Evolutionary conservation across 2,888 invertebrate genomes (phyloP), one percentile per base, ranked within the genome.

Genomic region (Cepaea hortensis): DNA sequence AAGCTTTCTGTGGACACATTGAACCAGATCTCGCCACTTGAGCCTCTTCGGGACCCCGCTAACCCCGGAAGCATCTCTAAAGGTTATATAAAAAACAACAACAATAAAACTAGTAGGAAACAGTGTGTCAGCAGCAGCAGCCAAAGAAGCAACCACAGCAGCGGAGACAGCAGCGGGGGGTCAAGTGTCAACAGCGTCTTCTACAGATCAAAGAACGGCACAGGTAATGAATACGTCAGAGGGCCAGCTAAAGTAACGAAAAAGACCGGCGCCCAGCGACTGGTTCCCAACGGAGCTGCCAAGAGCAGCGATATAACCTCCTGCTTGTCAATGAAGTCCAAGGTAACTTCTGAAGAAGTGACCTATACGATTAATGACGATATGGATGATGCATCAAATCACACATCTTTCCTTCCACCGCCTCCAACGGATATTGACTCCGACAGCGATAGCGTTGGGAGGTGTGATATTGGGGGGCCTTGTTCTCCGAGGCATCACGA

Each of bases 141-240:
- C 3, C 77, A 48, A 5, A 50, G 86, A 62, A 86, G 83, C 50
- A 61, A 65, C n/a, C 18, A 73, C 73, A 86, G 86, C 73, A 80
- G 87, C 80, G 81, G 68, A 0, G 62, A 73, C 61, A 80, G 84
- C 48, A 77, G 55, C n/a, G 35, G 75, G 3, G 87, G 80, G 0
- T 84, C 84, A 11, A 87, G 87, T 55, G 80, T 80, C 4, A 87
- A 87, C 68, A 87, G 87, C 65, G 87, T 87, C 5, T 87, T 87
- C 73, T 84, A 77, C 61, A 82, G 48, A 70, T 62, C 82, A 18
- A 86, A 86, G 46, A 65, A 62, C 13, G n/a, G 20, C 1, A 1
- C 9, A 3, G 82, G 50, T 13, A 86, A 86, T 35, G 86, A 86
- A 3, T 86, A 82, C 76, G 82, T 86, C 13, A n/a, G 82, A 11